Conservation (phyloP, 2,888 invertebrate species). For the Hemicrepidius hirtus region DNA sequence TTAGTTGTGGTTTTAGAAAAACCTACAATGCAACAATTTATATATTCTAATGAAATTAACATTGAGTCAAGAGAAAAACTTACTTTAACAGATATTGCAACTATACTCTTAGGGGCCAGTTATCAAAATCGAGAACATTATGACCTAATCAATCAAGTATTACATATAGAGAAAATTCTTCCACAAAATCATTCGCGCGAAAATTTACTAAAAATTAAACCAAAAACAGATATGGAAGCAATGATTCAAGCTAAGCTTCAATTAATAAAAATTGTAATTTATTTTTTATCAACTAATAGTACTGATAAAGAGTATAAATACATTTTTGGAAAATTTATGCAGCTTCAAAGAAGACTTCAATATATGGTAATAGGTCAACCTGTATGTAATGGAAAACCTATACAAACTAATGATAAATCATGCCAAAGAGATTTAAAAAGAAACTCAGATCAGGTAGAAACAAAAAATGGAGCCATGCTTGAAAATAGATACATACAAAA, state of each 20-base stretch:
- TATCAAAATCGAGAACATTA: constrained; percentile 32
- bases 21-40: background rate
- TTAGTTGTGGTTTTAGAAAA: background rate
- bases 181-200: constrained; percentile 9
- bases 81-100: constrained; percentile 24
- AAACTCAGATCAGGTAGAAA: background rate
- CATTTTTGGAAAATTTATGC: constrained; percentile 41
- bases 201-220: background rate
- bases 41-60: constrained; percentile 4
- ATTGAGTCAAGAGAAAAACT: constrained; percentile 37
- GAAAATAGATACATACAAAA: constrained; percentile 7
- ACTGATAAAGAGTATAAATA: constrained; percentile 36
- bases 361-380: constrained; percentile 7
- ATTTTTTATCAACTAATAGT: constrained; percentile 27
- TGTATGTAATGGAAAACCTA: background rate
- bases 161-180: constrained; percentile 35
- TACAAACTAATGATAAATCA: background rate
- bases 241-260: constrained; percentile 33
- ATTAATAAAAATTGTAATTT: constrained; percentile 41
- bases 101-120: constrained; percentile 32
- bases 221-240: constrained; percentile 3
- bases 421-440: constrained; percentile 5
- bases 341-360: constrained; percentile 33
- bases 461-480: constrained; percentile 4
- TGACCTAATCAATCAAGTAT: constrained; percentile 26